phyloP scores from a whole-genome alignment of 2,113 vertebrate species.

The Gnathochromis pfefferi region DNA sequence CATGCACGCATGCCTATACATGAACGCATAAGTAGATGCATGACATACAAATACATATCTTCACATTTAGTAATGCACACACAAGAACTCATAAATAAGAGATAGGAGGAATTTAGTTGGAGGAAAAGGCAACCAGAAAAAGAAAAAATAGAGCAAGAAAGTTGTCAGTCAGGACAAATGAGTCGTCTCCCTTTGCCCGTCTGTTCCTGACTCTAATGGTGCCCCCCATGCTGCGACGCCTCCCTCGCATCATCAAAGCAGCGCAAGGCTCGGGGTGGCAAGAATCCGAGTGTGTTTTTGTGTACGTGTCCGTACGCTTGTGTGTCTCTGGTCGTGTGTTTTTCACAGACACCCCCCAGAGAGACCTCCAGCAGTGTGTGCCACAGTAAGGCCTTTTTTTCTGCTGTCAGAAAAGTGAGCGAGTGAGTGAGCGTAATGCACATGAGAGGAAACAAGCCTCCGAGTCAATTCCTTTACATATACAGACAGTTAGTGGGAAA shows the following conservation, averaged over 20 bases:
- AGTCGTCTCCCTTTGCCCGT: slow-evolving; percentile 45
- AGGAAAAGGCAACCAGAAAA: background rate
- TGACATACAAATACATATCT: background rate
- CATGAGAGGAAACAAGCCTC: slow-evolving; percentile 50
- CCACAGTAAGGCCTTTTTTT: slow-evolving; percentile 12
- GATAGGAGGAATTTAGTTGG: background rate
- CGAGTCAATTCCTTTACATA: slow-evolving; percentile 13
- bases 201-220: slow-evolving; percentile 57
- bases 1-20: slow-evolving; percentile 2
- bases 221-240: slow-evolving; percentile 53
- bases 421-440: slow-evolving; percentile 46
- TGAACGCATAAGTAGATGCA: background rate
- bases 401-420: slow-evolving; percentile 28
- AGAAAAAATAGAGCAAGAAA: slow-evolving; percentile 10
- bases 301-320: background rate
- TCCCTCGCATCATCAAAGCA: slow-evolving; percentile 61
- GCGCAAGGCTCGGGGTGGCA: background rate
- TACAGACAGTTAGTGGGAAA: background rate
- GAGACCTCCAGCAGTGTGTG: slow-evolving; percentile 49
- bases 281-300: background rate
- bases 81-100: slow-evolving; percentile 9
- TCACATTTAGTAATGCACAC: slow-evolving; percentile 10
- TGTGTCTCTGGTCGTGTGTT: background rate
- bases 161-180: slow-evolving; percentile 59
- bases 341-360: slow-evolving; percentile 35